Base-by-base conservation (phyloP, 2,888 invertebrate species). In the Aphidoletes aphidimyza region DNA sequence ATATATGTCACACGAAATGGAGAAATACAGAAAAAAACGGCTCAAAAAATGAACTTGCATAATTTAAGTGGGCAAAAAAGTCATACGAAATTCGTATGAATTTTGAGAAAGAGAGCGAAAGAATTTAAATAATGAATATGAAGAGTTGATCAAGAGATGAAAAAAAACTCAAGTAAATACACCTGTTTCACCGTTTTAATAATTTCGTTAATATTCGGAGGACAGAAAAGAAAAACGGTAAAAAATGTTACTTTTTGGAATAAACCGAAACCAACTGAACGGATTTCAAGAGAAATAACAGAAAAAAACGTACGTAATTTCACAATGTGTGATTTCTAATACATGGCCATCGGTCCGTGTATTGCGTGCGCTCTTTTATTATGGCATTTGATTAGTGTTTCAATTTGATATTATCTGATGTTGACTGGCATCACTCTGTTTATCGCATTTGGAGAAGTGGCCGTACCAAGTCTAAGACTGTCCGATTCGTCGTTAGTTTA, bases 351-450 rank as follows among this genome's bases (percentile, higher is more conserved):
- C 30, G 30, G 69, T 69, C 69, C 54, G 22, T 54, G 54, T 54
- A 14, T 69, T 69, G 69, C 69, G 69, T 69, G 69, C 69, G 69
- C 69, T 69, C 34, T 69, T 69, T 69, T 69, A 69, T 69, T 69
- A 69, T 69, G 34, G 69, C 69, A 69, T 69, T 30, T 69, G 69
- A 69, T 69, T 69, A 69, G 69, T 69, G 30, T 30, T 69, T 69
- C 69, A 69, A 69, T 69, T 69, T 69, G 69, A 69, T 69, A 69
- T 69, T 69, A 69, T 69, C 69, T 30, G 30, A 26, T n/a, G 30
- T 69, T 69, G 6, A 5, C 22, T 54, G 54, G 22, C 54, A 54
- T 54, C 54, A 22, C 9, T 54, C n/a, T n/a, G n/a, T 54, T 54
- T 54, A 54, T 54, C 9, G 54, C 54, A 69, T 0, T 30, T 69